Evolutionary conservation across 2,888 invertebrate genomes (phyloP), one percentile per base, ranked within the genome.

Genomic region (Lycaena phlaeas): DNA sequence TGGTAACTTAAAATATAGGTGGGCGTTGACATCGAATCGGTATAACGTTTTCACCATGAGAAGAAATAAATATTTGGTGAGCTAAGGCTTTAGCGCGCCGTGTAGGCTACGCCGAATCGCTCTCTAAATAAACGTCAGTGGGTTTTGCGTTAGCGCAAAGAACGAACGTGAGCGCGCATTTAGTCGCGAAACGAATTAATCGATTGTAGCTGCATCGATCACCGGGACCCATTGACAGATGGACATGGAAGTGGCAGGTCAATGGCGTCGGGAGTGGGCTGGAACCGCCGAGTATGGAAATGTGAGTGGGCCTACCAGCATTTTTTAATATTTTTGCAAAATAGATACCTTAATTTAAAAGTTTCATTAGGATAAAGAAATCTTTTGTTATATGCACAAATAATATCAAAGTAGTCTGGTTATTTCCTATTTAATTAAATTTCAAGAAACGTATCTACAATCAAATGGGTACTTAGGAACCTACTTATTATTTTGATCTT

Each of bases 241-340:
- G 52, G 60, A 63, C 52, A 82, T 84, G 82, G 82, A 84, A 69
- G 71, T 84, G 52, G 82, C 78, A 54, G 81, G 75, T 61, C 82
- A 81, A 66, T 84, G 84, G 84, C 75, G 75, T 53, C 67, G 77
- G 60, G 69, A 82, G 70, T 84, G 84, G 84, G 72, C 84, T 50
- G 84, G 84, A 49, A 70, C 77, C 36, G 84, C 84, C 54, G 84
- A 84, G 66, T 84, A 76, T 65, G 84, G 84, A 56, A 81, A 84
- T 70, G 84, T 84, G 56, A 73, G 68, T 51, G 46, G 38, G 49
- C 43, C 43, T 25, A 44, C 51, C 52, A 50, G 46, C 47, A 49
- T 52, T 43, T 39, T 22, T 31, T 39, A 14, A 36, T 7, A n/a
- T n/a, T n/a, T n/a, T n/a, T n/a, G n/a, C n/a, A n/a, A n/a, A n/a